phyloP scores from a whole-genome alignment of 2,888 invertebrate species.

The Eudemis profundana region DNA sequence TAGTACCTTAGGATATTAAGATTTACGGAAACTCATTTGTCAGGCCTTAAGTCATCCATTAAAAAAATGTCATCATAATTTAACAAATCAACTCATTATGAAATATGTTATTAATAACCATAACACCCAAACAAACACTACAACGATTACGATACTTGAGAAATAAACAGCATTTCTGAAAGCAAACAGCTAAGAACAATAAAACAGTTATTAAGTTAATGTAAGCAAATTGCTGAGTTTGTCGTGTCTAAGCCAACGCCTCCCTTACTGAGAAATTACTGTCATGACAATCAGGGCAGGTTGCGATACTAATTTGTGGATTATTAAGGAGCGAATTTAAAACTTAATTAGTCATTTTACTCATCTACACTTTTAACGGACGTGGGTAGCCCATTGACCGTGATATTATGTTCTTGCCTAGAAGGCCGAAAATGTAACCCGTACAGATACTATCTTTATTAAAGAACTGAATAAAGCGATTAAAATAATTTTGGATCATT shows the following conservation, averaged over 20 bases:
- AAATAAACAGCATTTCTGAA: slow-evolving; percentile 32
- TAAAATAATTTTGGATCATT: no score
- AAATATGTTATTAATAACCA: no score
- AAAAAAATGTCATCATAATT: background rate
- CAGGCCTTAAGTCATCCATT: no score
- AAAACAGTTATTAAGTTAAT: slow-evolving; percentile 44
- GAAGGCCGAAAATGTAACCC: no score
- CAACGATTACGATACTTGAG: slow-evolving; percentile 3
- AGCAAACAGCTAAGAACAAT: slow-evolving; percentile 38
- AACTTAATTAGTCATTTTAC: background rate
- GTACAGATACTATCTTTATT: no score
- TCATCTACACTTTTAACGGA: no score
- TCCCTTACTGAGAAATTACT: slow-evolving; percentile 28
- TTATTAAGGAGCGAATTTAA: slow-evolving; percentile 29
- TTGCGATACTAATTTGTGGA: slow-evolving; percentile 30
- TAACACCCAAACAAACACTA: background rate
- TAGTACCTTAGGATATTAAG: no score
- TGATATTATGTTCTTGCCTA: no score
- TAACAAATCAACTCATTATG: no score
- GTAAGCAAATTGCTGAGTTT: slow-evolving; percentile 41
- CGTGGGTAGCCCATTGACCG: no score
- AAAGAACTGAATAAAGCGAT: no score
- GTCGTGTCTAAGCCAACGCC: slow-evolving; percentile 33
- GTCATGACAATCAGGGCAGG: slow-evolving; percentile 29
- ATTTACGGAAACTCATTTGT: no score